A percentile compares a stretch with the other conserved stretches of the same genome.
These are phyloP conservation scores for Chaetophractus vellerosus DNA, from an alignment of 2,797 vertebrate species.

Conservation along the genomic window DNA sequence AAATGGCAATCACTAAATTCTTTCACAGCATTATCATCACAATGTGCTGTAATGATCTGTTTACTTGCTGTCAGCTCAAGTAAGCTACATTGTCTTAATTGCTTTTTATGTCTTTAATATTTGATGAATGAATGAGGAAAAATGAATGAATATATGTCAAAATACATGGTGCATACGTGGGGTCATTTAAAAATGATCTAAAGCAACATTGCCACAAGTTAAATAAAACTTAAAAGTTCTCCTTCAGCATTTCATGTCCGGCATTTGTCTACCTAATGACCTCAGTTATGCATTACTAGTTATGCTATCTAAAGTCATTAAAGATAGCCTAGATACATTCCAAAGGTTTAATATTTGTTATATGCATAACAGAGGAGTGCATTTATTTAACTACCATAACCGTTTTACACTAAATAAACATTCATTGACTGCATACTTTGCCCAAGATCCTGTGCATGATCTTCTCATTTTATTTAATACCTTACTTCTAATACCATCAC, in stretches of 20 bases:
- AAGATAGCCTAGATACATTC: not conserved
- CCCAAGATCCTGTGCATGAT: not conserved
- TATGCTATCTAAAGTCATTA: not conserved
- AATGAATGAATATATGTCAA: not conserved
- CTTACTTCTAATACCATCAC: not conserved
- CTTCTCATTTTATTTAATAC: conserved; percentile 34
- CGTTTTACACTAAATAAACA: conserved; percentile 53
- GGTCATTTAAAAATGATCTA: conserved; percentile 18
- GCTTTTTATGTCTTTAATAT: not conserved
- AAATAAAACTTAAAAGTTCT: not conserved
- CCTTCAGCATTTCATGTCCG: not conserved
- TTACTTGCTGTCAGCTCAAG: not conserved
- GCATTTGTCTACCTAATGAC: not conserved
- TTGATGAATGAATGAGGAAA: conserved; percentile 33
- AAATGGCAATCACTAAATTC: not conserved
- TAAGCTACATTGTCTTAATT: not conserved
- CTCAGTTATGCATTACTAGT: not conserved
- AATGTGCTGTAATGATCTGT: not conserved
- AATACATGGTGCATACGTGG: not conserved
- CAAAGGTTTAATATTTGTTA: conserved; percentile 12
- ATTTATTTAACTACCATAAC: conserved; percentile 41
- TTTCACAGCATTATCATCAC: not conserved
- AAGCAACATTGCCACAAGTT: not conserved
- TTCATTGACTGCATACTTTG: not conserved
- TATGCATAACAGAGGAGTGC: not conserved